Percentiles rank a stretch among this genome's conserved stretches.
phyloP scores from a whole-genome alignment of 1,140 invertebrate species.

The Calephelis nemesis region DNA sequence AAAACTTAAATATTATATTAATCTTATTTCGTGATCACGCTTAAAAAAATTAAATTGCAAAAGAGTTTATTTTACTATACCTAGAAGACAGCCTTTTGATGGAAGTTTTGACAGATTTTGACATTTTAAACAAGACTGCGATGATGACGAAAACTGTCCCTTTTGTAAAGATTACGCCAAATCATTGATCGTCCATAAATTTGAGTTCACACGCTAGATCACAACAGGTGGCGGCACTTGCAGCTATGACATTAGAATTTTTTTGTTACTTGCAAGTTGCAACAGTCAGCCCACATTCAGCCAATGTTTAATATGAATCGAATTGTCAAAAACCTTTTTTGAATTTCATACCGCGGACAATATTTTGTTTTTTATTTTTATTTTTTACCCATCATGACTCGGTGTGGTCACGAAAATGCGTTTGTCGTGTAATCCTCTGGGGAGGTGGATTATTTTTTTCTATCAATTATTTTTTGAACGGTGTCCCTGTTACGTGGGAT shows the following conservation, averaged over 20 bases:
- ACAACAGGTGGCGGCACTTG: constrained; percentile 54
- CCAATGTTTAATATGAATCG: too few relatives aligned
- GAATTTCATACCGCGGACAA: constrained; percentile 41
- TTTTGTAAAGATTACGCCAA: constrained; percentile 60
- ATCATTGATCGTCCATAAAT: constrained; percentile 65
- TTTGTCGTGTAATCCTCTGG: constrained; percentile 75
- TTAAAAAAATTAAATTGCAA: not conserved
- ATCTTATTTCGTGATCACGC: too few relatives aligned
- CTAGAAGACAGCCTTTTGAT: not conserved
- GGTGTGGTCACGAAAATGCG: constrained; percentile 72
- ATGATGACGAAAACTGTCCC: constrained; percentile 38
- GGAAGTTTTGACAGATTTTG: constrained; percentile 11
- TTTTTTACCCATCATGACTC: constrained; percentile 54
- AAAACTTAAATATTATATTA: too few relatives aligned
- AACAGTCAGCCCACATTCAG: too few relatives aligned
- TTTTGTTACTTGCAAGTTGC: not conserved
- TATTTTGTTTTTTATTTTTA: constrained; percentile 44
- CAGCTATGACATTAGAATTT: constrained; percentile 30
- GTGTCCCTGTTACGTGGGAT: constrained; percentile 56
- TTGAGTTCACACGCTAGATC: constrained; percentile 53
- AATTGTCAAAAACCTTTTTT: constrained; percentile 21
- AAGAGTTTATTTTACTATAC: not conserved
- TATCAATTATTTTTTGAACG: constrained; percentile 64
- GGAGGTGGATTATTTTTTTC: constrained; percentile 68
- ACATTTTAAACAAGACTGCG: constrained; percentile 1